Conservation (phyloP, 2,888 invertebrate genomes). For the Lypha dubia region DNA sequence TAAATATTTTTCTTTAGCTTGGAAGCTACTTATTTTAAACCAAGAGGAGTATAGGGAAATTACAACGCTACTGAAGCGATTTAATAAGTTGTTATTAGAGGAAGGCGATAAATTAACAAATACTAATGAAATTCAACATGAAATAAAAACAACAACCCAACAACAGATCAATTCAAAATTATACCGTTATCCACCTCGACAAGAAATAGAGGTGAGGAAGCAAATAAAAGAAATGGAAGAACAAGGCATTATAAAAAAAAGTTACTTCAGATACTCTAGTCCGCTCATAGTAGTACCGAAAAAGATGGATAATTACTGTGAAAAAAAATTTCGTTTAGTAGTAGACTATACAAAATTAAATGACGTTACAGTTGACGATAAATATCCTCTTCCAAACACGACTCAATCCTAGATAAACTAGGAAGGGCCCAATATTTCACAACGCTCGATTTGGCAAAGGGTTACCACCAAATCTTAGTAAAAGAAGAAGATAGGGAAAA, state of each 20-base stretch:
- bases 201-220: no score
- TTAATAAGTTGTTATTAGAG: conserved; percentile 26
- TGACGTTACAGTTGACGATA: conserved; percentile 15
- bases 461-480: conserved; percentile 29
- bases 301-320: conserved; percentile 32
- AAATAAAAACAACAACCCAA: conserved; percentile 8
- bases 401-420: conserved; percentile 6
- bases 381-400: conserved; percentile 11
- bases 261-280: no score
- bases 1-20: no score
- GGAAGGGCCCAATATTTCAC: conserved; percentile 10
- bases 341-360: conserved; percentile 12
- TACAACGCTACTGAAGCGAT: no score
- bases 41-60: no score
- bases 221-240: no score
- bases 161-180: no score
- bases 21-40: no score
- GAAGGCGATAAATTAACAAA: conserved; percentile 24
- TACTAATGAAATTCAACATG: conserved; percentile 14
- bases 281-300: no score
- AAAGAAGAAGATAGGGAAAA: conserved; percentile 27
- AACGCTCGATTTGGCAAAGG: conserved; percentile 27
- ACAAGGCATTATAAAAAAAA: no score
- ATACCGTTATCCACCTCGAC: no score
- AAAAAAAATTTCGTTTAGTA: conserved; percentile 15